A percentile compares a stretch with the other conserved stretches of the same genome.
Conservation (phyloP, 1,140 invertebrate genomes). For the Eueides isabella region DNA sequence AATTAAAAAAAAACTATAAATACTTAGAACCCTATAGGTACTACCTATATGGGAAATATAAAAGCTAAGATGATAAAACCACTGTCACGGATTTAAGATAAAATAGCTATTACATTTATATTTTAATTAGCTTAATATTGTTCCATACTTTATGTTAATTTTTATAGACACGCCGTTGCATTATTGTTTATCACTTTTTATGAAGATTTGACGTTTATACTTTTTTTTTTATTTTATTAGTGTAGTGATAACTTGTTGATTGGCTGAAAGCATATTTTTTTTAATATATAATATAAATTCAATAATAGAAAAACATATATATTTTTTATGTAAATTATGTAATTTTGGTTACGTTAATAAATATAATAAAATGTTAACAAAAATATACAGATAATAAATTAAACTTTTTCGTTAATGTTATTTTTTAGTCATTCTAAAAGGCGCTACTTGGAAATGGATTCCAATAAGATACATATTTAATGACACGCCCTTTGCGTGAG, state of each 20-base stretch:
- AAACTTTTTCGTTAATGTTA: neutral
- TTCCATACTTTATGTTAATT: conserved; percentile 11
- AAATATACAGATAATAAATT: neutral
- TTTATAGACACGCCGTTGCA: conserved; percentile 16
- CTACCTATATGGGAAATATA: neutral
- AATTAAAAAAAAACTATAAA: neutral
- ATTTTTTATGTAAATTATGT: too few relatives aligned
- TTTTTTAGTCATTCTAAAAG: neutral
- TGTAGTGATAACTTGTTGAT: neutral
- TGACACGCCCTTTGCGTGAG: conserved; percentile 6
- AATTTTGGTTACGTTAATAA: too few relatives aligned
- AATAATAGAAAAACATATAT: too few relatives aligned
- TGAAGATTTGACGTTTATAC: neutral
- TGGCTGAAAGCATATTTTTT: neutral
- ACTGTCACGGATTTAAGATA: conserved; percentile 16
- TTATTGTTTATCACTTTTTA: conserved; percentile 12
- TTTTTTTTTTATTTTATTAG: neutral
- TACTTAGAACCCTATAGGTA: neutral
- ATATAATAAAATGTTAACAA: neutral
- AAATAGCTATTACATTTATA: conserved; percentile 9
- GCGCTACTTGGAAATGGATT: neutral
- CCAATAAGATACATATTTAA: conserved; percentile 13
- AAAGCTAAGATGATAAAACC: conserved; percentile 7
- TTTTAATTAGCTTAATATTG: conserved; percentile 17
- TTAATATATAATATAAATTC: too few relatives aligned